Evolutionary conservation across 1,140 invertebrate species (phyloP), one percentile per base, ranked within the genome.

Genomic region (Formica exsecta): DNA sequence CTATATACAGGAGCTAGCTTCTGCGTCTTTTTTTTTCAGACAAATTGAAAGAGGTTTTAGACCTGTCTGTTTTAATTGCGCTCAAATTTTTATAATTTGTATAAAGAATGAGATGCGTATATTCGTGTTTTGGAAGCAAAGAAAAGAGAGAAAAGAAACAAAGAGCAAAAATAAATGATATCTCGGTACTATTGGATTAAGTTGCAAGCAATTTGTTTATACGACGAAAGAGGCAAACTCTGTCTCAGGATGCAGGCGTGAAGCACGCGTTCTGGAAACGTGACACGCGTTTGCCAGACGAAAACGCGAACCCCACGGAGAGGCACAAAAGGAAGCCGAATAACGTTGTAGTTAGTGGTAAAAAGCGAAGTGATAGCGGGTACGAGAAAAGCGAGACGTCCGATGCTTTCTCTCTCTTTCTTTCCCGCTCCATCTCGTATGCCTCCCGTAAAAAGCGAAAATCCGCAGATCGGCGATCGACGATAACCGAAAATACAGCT

Each of bases 401-500:
- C 16, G 7, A 11, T 25, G 25, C 76, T 38, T 38, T 59, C 68
- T 68, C 75, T 70, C 62, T 48, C 25, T 25, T 41, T 32, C 38
- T 25, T 38, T 57, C 66, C 54, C 32, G n/a, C 71, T 54, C 70
- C 29, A 48, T 48, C 64, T 61, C 19, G 44, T 41, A 8, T 48
- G 68, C 66, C 68, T 73, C 54, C 64, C 88, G 44, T 91, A 92
- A 94, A 93, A 93, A 92, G 85, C 89, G 92, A 93, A 94, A 94
- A 95, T 94, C 93, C 93, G 91, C 92, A 93, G 94, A 95, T 95
- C 94, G 93, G 92, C 76, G 90, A 94, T 93, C 87, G 71, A 76
- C 90, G 94, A 95, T 95, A 95, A 94, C 87, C 93, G 91, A 94
- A 94, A 95, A 94, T 94, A 94, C 94, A 95, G 94, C 93, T 95